These are phyloP conservation scores for Heteromormyrus szaboi DNA, from an alignment of 2,797 vertebrate species.

Conservation along the genomic window DNA sequence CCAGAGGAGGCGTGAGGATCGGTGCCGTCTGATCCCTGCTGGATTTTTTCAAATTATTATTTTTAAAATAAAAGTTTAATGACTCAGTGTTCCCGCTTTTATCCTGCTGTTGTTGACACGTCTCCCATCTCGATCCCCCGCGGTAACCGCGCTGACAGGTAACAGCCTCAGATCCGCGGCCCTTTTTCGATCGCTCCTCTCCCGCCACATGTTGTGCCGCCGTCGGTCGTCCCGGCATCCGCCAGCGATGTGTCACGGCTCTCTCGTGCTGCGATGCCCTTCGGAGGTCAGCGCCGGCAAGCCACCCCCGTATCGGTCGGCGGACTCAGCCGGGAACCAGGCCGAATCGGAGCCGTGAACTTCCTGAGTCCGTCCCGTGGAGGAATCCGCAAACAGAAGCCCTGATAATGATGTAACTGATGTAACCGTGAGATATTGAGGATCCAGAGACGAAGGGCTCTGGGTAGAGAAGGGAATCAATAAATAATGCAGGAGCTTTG, in stretches of 20 bases:
- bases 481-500: not conserved
- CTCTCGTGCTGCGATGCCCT: not conserved
- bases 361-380: not conserved
- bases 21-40: not conserved
- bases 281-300: not conserved
- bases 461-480: not conserved
- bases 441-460: not conserved
- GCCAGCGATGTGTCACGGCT: not conserved
- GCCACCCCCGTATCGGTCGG: not conserved
- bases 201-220: not conserved
- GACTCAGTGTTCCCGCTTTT: not conserved
- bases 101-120: not conserved
- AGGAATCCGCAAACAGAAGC: not conserved
- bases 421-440: not conserved
- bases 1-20: conserved; percentile 4
- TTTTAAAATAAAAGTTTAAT: not conserved
- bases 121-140: not conserved
- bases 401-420: not conserved
- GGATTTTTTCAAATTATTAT: not conserved
- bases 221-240: not conserved
- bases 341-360: not conserved
- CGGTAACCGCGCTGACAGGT: not conserved
- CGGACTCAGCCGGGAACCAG: not conserved
- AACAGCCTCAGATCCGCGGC: not conserved
- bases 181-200: not conserved